These are phyloP conservation scores for Alsophila aescularia DNA, from an alignment of 2,888 invertebrate species.

Conservation along the genomic window DNA sequence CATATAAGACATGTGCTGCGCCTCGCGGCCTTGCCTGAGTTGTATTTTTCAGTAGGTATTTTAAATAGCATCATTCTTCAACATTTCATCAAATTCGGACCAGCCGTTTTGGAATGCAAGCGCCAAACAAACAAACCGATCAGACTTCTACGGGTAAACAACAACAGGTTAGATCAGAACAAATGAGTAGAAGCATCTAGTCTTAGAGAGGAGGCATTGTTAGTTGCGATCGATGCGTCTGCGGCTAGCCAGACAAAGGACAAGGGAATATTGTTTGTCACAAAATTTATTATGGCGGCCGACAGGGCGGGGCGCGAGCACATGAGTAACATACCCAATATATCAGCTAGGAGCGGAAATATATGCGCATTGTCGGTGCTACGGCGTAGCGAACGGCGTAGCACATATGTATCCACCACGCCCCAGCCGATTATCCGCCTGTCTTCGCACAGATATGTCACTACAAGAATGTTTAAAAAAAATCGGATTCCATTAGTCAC, in stretches of 20 bases:
- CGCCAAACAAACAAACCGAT: too few relatives aligned
- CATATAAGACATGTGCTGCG: too few relatives aligned
- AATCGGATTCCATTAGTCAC: too few relatives aligned
- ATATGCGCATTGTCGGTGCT: slow-evolving; percentile 56
- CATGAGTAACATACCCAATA: slow-evolving; percentile 63
- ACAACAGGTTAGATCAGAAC: slow-evolving; percentile 1
- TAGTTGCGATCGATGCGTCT: slow-evolving; percentile 64
- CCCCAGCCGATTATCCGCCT: slow-evolving; percentile 6
- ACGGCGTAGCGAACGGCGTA: slow-evolving; percentile 19
- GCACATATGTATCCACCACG: slow-evolving; percentile 9
- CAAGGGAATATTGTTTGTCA: slow-evolving; percentile 80
- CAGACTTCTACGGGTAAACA: neutral
- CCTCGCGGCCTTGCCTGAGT: too few relatives aligned
- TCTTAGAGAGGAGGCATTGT: slow-evolving; percentile 58
- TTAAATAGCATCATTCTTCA: too few relatives aligned
- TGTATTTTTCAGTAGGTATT: too few relatives aligned
- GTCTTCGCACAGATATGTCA: slow-evolving; percentile 11
- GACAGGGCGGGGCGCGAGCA: slow-evolving; percentile 29
- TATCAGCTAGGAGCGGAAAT: slow-evolving; percentile 65
- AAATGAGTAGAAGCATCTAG: slow-evolving; percentile 23
- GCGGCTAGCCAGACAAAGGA: slow-evolving; percentile 73
- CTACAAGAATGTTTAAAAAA: too few relatives aligned
- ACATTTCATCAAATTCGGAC: too few relatives aligned
- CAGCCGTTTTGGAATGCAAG: too few relatives aligned
- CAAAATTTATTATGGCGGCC: slow-evolving; percentile 78